Conservation (phyloP, 2,113 vertebrate genomes). For the Pelecanoides urinatrix region DNA sequence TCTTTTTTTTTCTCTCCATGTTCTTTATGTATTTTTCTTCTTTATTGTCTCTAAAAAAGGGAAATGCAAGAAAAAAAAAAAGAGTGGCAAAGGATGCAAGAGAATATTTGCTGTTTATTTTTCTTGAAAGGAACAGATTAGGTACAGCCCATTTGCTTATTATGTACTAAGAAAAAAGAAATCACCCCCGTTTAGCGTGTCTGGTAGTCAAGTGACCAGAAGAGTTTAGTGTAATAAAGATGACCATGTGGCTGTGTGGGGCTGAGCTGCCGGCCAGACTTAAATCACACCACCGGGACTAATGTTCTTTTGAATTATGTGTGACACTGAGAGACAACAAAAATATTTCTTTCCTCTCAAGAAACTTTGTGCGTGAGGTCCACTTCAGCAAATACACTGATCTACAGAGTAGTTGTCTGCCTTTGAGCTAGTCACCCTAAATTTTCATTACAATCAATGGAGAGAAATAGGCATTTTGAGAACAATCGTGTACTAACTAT, state of each 20-base stretch:
- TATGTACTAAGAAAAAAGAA: background rate
- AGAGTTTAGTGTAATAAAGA: background rate
- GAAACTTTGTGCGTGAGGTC: background rate
- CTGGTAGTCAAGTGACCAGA: background rate
- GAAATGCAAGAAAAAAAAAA: background rate
- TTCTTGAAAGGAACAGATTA: background rate
- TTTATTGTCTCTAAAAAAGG: background rate
- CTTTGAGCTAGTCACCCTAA: background rate
- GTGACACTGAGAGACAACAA: background rate
- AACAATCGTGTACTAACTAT: background rate
- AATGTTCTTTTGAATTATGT: background rate
- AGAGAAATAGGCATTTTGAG: background rate
- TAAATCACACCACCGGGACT: background rate
- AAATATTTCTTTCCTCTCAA: background rate
- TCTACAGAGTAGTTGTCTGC: background rate
- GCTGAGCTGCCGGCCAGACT: rapidly evolving
- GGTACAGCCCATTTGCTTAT: background rate
- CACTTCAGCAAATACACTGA: background rate
- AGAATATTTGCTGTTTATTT: background rate
- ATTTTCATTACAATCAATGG: background rate
- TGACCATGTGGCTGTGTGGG: background rate
- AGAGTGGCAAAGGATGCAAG: background rate
- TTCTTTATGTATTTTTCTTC: background rate
- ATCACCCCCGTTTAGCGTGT: rapidly evolving
- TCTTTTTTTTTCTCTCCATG: background rate